Evolutionary conservation across 2,888 invertebrate genomes (phyloP).

Genomic region (Adineta ricciae): DNA sequence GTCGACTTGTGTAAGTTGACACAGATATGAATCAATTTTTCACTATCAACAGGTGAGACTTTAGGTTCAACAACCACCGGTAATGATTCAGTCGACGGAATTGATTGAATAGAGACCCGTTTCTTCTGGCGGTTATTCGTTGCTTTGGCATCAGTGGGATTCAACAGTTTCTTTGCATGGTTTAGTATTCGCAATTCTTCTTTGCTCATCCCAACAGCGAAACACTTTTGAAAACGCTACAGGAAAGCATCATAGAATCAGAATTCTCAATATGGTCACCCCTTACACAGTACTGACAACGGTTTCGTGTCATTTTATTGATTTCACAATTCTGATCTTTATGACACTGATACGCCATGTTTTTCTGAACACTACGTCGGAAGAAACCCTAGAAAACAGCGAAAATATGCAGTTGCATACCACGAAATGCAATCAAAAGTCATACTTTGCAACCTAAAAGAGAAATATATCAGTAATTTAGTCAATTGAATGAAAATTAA

Average conservation of each 20-base stretch:
- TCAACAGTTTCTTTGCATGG: constrained; percentile 24
- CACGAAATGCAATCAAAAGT: not conserved
- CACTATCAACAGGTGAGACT: not conserved
- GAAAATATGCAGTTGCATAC: not conserved
- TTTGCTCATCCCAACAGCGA: constrained; percentile 48
- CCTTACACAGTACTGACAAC: constrained; percentile 46
- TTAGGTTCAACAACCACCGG: not conserved
- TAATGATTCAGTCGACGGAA: not conserved
- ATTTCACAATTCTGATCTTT: constrained; percentile 47
- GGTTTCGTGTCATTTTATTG: constrained; percentile 48
- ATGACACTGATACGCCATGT: constrained; percentile 49
- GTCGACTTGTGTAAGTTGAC: constrained; percentile 1
- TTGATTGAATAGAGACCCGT: not conserved
- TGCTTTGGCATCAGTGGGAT: not conserved
- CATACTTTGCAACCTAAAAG: not conserved
- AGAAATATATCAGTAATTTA: not conserved
- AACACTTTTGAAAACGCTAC: constrained; percentile 46
- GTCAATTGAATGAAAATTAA: not conserved
- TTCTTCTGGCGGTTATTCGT: constrained; percentile 7
- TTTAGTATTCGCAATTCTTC: constrained; percentile 37
- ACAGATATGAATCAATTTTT: not conserved
- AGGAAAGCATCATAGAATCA: not conserved
- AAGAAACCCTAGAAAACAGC: constrained; percentile 45
- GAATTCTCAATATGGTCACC: no score
- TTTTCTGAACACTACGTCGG: constrained; percentile 49